phyloP scores from a whole-genome alignment of 2,113 vertebrate species.

The Dicentrarchus labrax region DNA sequence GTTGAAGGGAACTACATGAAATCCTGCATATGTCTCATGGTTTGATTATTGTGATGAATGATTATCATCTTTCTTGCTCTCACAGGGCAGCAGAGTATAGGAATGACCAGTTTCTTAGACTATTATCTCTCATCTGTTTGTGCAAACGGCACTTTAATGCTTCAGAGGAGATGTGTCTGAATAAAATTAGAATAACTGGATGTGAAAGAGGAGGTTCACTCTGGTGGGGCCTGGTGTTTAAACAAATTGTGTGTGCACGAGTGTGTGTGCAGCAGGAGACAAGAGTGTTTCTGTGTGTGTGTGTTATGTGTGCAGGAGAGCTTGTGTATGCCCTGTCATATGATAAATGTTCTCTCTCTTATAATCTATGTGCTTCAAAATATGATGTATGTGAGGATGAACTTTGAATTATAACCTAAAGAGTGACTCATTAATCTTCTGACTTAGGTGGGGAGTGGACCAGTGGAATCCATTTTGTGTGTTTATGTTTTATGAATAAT shows the following conservation, averaged over 20 bases:
- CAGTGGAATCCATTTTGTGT: conserved; percentile 81
- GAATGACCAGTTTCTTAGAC: conserved; percentile 74
- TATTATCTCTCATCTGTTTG: conserved; percentile 79
- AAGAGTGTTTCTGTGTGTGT: conserved; percentile 23
- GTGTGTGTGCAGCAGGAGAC: not conserved
- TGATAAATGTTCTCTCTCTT: conserved; percentile 89
- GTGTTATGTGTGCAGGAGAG: conserved; percentile 71
- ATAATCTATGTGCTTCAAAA: conserved; percentile 92
- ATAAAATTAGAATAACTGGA: conserved; percentile 79
- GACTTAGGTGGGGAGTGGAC: conserved; percentile 84
- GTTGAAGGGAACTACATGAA: conserved; percentile 33
- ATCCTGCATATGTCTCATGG: conserved; percentile 35
- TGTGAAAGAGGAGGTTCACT: conserved; percentile 73
- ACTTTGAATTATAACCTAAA: conserved; percentile 91
- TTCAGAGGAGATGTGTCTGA: conserved; percentile 75
- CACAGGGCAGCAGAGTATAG: conserved; percentile 60
- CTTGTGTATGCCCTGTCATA: conserved; percentile 82
- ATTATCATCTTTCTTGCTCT: conserved; percentile 69
- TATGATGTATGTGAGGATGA: conserved; percentile 91
- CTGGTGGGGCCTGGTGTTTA: conserved; percentile 61
- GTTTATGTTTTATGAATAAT: conserved; percentile 87
- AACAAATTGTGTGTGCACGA: conserved; percentile 48
- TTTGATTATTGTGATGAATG: conserved; percentile 78
- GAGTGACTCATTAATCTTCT: conserved; percentile 89
- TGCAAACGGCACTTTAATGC: conserved; percentile 80